Conservation (phyloP, 2,113 vertebrate genomes). For the Menura novaehollandiae region DNA sequence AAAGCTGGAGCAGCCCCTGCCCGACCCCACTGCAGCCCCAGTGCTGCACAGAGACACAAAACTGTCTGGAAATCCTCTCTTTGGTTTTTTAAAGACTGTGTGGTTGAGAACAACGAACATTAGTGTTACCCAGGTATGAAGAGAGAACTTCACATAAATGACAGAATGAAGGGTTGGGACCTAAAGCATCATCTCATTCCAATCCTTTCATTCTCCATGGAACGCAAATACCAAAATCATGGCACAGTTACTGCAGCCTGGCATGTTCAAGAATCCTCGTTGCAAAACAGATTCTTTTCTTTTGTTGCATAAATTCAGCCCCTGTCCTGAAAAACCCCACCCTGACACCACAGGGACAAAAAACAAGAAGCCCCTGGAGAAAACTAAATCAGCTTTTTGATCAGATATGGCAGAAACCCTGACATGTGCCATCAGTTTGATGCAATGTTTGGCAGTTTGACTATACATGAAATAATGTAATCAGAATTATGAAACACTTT, state of each 20-base stretch:
- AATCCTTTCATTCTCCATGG: not conserved
- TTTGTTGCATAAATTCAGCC: not conserved
- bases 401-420: not conserved
- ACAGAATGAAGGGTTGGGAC: not conserved
- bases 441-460: not conserved
- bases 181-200: not conserved
- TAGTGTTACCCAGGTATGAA: accelerated
- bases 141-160: not conserved
- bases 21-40: accelerated
- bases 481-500: not conserved
- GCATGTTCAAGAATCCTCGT: accelerated
- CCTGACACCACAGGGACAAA: not conserved
- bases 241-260: accelerated
- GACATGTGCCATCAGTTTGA: not conserved
- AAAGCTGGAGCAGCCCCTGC: not conserved
- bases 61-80: not conserved
- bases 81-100: accelerated
- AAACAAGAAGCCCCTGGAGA: not conserved
- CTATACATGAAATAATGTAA: not conserved
- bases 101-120: not conserved
- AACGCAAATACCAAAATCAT: not conserved
- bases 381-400: not conserved
- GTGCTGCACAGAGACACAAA: not conserved
- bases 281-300: not conserved
- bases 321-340: not conserved